phyloP scores from a whole-genome alignment of 2,113 vertebrate species.

The Bathybates hornii region DNA sequence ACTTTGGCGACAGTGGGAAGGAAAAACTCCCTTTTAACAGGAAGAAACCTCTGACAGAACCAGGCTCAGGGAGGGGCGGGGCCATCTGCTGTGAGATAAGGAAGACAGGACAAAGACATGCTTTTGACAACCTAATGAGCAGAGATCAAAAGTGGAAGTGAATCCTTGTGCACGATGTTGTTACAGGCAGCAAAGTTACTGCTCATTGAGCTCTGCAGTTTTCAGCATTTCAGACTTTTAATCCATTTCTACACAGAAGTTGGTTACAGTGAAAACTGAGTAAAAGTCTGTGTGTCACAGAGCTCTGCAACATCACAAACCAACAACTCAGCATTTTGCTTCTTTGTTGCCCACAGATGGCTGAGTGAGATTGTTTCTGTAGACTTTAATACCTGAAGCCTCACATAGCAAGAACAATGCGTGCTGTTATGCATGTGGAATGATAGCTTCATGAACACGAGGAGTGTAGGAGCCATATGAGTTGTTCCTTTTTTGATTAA shows the following conservation, averaged over 20 bases:
- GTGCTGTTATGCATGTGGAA: neutral
- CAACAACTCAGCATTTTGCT: neutral
- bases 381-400: neutral
- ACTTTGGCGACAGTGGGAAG: neutral
- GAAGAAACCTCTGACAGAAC: neutral
- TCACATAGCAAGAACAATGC: neutral
- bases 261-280: neutral
- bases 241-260: neutral
- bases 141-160: neutral
- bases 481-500: neutral
- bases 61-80: neutral
- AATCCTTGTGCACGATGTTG: rapidly evolving
- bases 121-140: neutral
- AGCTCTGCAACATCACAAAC: neutral
- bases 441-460: neutral
- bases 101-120: neutral
- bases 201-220: neutral
- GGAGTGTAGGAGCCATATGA: rapidly evolving
- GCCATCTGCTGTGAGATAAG: rapidly evolving
- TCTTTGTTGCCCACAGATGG: neutral
- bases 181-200: neutral
- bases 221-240: neutral
- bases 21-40: neutral
- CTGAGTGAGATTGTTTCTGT: neutral
- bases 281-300: neutral